Conservation (phyloP, 1,140 invertebrate genomes). For the Sogatella furcifera region DNA sequence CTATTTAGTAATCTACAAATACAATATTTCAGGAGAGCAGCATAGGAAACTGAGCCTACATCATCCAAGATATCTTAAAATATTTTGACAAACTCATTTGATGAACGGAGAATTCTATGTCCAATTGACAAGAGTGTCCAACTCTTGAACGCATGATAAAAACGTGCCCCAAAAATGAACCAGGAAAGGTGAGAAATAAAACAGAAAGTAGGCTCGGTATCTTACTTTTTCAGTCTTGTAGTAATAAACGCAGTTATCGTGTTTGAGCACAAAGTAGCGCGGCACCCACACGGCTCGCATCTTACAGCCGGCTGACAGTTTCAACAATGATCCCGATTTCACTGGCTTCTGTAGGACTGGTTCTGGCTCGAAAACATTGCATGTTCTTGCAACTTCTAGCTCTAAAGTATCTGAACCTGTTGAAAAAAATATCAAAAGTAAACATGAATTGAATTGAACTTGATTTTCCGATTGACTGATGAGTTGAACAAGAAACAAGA, state of each 20-base stretch:
- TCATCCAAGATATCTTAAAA: too few species aligned
- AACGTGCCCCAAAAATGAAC: too few species aligned
- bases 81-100: too few species aligned
- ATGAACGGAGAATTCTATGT: too few species aligned
- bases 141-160: too few species aligned
- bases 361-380: slow-evolving; percentile 52
- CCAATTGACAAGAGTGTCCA: too few species aligned
- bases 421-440: slow-evolving; percentile 2
- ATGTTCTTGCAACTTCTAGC: slow-evolving; percentile 78
- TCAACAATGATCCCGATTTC: slow-evolving; percentile 68
- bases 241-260: slow-evolving; percentile 89
- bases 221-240: slow-evolving; percentile 81
- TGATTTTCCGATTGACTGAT: too few species aligned
- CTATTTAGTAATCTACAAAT: too few species aligned
- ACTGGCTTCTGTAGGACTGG: slow-evolving; percentile 16
- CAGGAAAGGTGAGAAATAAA: too few species aligned
- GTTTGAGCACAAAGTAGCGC: slow-evolving; percentile 81
- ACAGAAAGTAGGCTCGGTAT: slow-evolving; percentile 10
- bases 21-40: too few species aligned
- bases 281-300: slow-evolving; percentile 66
- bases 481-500: not conserved
- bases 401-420: slow-evolving; percentile 59
- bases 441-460: not conserved
- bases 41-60: too few species aligned
- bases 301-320: slow-evolving; percentile 45